Evolutionary conservation across 2,888 invertebrate genomes (phyloP), one percentile per base, ranked within the genome.

Genomic region (Tipula unca): DNA sequence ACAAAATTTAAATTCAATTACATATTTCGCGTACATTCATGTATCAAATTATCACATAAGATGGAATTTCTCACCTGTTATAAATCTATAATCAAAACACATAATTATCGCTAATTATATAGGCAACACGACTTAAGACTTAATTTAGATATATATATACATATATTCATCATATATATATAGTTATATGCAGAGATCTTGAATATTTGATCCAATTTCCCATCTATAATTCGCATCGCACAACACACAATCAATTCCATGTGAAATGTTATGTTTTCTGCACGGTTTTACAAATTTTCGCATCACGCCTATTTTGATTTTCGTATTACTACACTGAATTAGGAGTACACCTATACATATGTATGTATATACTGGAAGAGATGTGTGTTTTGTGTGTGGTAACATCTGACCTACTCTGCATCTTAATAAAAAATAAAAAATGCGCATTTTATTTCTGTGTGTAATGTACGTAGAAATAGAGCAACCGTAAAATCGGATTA

Each of bases 401-500:
- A 69, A 25, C 13, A 20, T 10, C 69, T 20, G n/a, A 42, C n/a
- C 69, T 20, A 25, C 25, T 69, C n/a, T n/a, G n/a, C n/a, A 25
- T 10, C 69, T 69, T 25, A 69, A 25, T 25, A 69, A 69, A 69
- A 48, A 36, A n/a, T n/a, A 36, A 39, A 17, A 48, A 69, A 1
- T 69, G 10, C 69, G 69, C 69, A 1, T 69, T 20, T 4, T 25
- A 13, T n/a, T n/a, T n/a, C n/a, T 69, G 69, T 69, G 69, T 69
- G 69, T 25, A 69, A 69, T 69, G 25, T 69, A 69, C 25, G 69
- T 14, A 25, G 0, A 69, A 69, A 69, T 69, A 69, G 69, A 25
- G 69, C 69, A 69, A 69, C 69, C 69, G 69, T 69, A 69, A 69
- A 69, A 69, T 69, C 69, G 69, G 69, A 69, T 69, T 69, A 69